These are phyloP conservation scores for Baronia brevicornis DNA, from an alignment of 2,888 invertebrate genomes.

Conservation along the genomic window DNA sequence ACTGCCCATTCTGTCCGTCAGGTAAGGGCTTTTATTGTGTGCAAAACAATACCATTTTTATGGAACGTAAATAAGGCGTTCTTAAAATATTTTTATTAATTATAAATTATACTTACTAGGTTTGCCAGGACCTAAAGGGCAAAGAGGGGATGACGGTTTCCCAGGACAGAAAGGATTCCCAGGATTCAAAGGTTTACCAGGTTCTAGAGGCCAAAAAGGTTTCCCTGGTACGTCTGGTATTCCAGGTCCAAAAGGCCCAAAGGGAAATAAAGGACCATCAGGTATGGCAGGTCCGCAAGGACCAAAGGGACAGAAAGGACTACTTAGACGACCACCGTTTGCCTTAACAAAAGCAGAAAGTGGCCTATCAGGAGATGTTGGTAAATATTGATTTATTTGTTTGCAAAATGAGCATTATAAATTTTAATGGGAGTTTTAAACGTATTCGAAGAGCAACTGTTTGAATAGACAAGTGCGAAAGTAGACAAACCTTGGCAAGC, in stretches of 20 bases:
- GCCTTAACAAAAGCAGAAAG: slow-evolving; percentile 44
- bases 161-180: slow-evolving; percentile 43
- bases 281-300: slow-evolving; percentile 72
- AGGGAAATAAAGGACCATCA: slow-evolving; percentile 52
- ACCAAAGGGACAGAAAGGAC: slow-evolving; percentile 66
- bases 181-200: slow-evolving; percentile 45
- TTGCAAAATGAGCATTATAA: no score
- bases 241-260: slow-evolving; percentile 64
- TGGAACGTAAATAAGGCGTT: not conserved
- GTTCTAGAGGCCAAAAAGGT: slow-evolving; percentile 42
- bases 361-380: slow-evolving; percentile 77
- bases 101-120: slow-evolving; percentile 30
- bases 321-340: slow-evolving; percentile 32
- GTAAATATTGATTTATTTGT: no score
- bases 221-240: slow-evolving; percentile 55
- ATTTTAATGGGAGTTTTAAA: no score
- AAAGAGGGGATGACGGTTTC: slow-evolving; percentile 48
- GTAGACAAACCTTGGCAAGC: no score
- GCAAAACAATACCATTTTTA: not conserved
- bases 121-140: slow-evolving; percentile 46
- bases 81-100: slow-evolving; percentile 1
- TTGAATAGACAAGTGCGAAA: no score
- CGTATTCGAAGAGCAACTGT: no score
- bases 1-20: slow-evolving; percentile 63
- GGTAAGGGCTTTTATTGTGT: slow-evolving; percentile 36